A percentile compares a stretch with the other conserved stretches of the same genome.
Conservation (phyloP, 2,113 vertebrate species). For the Cariama cristata region DNA sequence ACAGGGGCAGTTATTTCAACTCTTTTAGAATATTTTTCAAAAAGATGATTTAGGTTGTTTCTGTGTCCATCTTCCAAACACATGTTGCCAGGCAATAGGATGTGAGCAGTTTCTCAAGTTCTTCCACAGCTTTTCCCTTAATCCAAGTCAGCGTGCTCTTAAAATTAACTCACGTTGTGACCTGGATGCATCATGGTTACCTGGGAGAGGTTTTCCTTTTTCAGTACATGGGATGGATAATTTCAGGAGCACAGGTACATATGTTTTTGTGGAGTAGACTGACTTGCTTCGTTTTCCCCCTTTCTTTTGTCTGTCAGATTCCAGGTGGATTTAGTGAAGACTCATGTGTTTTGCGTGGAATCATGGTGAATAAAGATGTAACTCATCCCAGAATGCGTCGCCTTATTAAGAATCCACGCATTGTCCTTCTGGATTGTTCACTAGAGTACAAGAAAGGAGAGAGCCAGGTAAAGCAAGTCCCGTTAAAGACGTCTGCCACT, state of each 20-base stretch:
- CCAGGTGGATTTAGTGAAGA: slow-evolving; percentile 94
- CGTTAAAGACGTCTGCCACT: accelerated
- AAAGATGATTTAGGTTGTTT: not conserved
- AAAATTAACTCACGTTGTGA: not conserved
- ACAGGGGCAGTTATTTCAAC: not conserved
- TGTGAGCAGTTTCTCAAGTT: not conserved
- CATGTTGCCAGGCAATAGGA: accelerated
- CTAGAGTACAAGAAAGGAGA: slow-evolving; percentile 98
- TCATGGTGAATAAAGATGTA: slow-evolving; percentile 97
- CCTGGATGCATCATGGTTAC: accelerated
- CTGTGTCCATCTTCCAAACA: accelerated
- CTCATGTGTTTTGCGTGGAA: slow-evolving; percentile 88
- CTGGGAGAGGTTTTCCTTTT: not conserved
- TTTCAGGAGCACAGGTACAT: not conserved
- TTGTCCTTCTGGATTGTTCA: slow-evolving; percentile 92
- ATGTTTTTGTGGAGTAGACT: not conserved
- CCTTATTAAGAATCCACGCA: slow-evolving; percentile 88
- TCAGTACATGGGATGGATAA: accelerated
- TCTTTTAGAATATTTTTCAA: not conserved
- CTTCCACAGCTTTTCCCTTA: not conserved
- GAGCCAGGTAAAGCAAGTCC: slow-evolving; percentile 85
- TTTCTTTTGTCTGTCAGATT: slow-evolving; percentile 74
- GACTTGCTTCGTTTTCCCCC: not conserved
- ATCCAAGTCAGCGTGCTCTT: not conserved
- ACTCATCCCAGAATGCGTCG: slow-evolving; percentile 93